A percentile compares a stretch with the other conserved stretches of the same genome.
Evolutionary conservation across 2,797 vertebrate genomes (phyloP).

Genomic region (Heliangelus exortis): DNA sequence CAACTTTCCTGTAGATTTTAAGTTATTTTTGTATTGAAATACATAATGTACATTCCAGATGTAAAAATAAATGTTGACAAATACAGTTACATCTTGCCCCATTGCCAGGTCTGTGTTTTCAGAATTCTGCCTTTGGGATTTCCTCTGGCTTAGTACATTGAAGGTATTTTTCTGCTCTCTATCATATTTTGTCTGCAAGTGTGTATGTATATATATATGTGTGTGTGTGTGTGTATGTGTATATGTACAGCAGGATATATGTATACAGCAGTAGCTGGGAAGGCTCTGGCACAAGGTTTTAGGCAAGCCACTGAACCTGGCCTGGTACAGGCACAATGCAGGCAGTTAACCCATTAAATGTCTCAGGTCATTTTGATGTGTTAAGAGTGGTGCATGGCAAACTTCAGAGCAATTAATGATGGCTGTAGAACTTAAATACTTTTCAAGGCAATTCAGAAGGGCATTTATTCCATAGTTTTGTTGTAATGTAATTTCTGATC

Average conservation of each 20-base stretch:
- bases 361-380: fast-evolving
- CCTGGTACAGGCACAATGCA: fast-evolving
- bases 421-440: background rate
- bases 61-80: background rate
- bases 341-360: background rate
- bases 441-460: background rate
- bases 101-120: background rate
- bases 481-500: background rate
- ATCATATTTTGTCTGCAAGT: background rate
- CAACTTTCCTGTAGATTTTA: background rate
- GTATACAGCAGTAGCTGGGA: background rate
- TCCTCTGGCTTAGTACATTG: background rate
- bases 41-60: background rate
- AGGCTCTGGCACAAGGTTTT: background rate
- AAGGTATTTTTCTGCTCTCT: background rate
- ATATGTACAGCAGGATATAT: fast-evolving
- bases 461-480: background rate
- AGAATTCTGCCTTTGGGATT: background rate
- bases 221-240: too few relatives aligned
- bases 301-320: background rate
- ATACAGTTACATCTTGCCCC: background rate
- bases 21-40: background rate
- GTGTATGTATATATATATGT: fast-evolving
- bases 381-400: background rate
- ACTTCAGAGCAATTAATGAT: fast-evolving